Base-by-base conservation (phyloP, 2,888 invertebrate species). In the Agrochola circellaris region DNA sequence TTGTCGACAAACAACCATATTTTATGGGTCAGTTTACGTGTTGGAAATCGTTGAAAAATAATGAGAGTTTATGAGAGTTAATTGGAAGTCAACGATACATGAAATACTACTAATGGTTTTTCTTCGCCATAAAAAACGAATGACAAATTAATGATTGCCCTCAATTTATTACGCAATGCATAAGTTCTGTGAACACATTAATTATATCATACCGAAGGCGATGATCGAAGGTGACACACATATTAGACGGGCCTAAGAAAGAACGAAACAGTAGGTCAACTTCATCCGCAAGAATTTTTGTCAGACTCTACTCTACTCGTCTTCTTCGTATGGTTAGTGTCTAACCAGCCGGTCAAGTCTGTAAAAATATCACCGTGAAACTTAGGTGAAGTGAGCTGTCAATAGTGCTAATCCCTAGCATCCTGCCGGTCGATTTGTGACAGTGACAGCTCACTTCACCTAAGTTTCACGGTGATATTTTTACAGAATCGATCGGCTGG, bases 141-240 rank as follows among this genome's bases (percentile, higher is more conserved):
- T 73, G 6, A 56, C 3, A 45, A 34, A 60, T 17, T 1, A 69
- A 51, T 61, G 11, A 15, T 64, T 60, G 26, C 73, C 23, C 9
- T 54, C 68, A 66, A 61, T 81, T 42, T 62, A 20, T 72, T 62
- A 56, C 26, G 51, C 26, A 58, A 70, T 15, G 20, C 30, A 54
- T 58, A n/a, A 65, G 34, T 17, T 67, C 45, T 66, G 70, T 38
- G 51, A n/a, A 71, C 54, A 64, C 73, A 54, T 38, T 23, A 34
- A 71, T 84, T 84, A 82, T 74, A 48, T 64, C 58, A 48, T 64
- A 68, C 34, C 58, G 54, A 69, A 73, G 69, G 65, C 58, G 82
- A 60, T 73, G 68, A 58, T 72, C 45, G 81, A 75, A 81, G 85
- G 81, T 84, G 81, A 81, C 81, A 84, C 9, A 75, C 60, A 42